Base-by-base conservation (phyloP, 2,113 vertebrate genomes). In the Prietella phreatophila region DNA sequence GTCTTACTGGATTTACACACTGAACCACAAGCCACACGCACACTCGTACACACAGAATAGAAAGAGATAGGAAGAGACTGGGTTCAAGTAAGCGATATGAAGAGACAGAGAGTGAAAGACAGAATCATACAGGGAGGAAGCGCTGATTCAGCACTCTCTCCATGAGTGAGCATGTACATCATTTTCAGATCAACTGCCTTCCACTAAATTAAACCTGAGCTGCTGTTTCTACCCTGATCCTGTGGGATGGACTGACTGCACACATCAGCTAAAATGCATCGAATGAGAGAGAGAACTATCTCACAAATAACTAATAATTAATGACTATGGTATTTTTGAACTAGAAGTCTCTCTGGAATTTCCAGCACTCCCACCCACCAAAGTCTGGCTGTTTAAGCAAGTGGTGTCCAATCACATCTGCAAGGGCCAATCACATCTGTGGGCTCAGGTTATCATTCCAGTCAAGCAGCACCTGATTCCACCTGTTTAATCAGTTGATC, bases 1-100 rank as follows among this genome's bases (percentile, higher is more conserved):
- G 82, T 84, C 82, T 69, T 53, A 84, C 14, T 17, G 30, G 82
- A 53, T 84, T 50, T 33, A 84, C 10, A 33, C 25, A 50, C 61
- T 89, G 87, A 93, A 86, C 86, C 65, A 63, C 25, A 8, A 27
- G 60, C 20, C 65, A 30, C 10, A 65, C 82, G 3, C 10, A 85
- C 82, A 87, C 79, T 56, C 47, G 55, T n/a, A 58, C 80, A 39
- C 80, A 36, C 6, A 33, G 20, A 14, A 25, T 1, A 27, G 10
- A 76, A 50, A 50, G 42, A 5, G 20, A 47, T 22, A 76, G 0
- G 22, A 27, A 6, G 22, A 25, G 17, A 9, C 39, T 19, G 14
- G 7, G 13, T 53, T 69, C 61, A 84, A 65, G 14, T 11, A 8
- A 65, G 22, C 30, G 60, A 6, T 19, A 60, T n/a, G 61, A 61